Evolutionary conservation across 2,113 vertebrate species (phyloP), one percentile per base, ranked within the genome.

Genomic region (Dasyurus viverrinus): DNA sequence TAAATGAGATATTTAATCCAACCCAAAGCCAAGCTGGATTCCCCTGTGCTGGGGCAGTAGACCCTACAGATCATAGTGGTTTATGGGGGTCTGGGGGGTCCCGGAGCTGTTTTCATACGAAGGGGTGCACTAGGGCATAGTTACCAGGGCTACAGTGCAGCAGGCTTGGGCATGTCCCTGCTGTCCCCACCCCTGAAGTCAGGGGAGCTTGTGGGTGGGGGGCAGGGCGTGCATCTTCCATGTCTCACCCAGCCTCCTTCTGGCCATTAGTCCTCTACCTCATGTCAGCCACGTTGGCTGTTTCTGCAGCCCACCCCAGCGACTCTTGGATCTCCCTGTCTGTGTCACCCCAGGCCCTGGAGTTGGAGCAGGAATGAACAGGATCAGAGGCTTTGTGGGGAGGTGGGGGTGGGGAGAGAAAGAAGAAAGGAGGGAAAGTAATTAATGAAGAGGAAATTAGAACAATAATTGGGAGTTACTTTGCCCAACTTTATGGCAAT

Each of bases 361-460:
- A n/a, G 68, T 16, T 6, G 36, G 36, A n/a, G 68, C 8, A 22
- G 68, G 36, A 98, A 95, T 96, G 36, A 93, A 94, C 96, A 97
- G 97, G 98, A 97, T 98, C 98, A 97, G 97, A 96, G 94, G 96
- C 96, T 68, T 68, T 68, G 57, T 36, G 30, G 97, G 97, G 96
- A 97, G 97, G 96, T 97, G 97, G 93, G 68, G 8, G 14, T 16
- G 60, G 30, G 36, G 36, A n/a, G 16, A 19, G 16, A n/a, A n/a
- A 76, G 60, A n/a, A 22, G 14, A 47, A 47, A 47, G 47, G 47
- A 47, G 47, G 47, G 47, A 47, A 47, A 47, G 47, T 47, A 47
- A 47, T 4, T 47, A 47, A 47, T 47, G 47, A 47, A 47, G 47
- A 47, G 47, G 47, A 47, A 47, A 47, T 47, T 47, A 47, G 47